phyloP scores from a whole-genome alignment of 1,140 invertebrate species.

The Aplysia californica region DNA sequence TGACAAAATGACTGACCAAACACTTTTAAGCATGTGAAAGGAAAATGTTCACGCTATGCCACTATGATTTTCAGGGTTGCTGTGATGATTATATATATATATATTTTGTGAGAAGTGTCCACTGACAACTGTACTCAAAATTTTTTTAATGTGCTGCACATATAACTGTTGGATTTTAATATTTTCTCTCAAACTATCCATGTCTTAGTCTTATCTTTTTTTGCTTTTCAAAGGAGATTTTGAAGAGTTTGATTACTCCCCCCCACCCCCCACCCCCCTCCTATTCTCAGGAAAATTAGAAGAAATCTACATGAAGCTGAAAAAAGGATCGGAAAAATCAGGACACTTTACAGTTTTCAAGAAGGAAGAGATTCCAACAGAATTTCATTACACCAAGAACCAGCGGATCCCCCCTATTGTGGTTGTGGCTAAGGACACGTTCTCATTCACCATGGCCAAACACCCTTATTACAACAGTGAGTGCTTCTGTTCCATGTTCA shows the following conservation, averaged over 20 bases:
- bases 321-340: conserved; percentile 15
- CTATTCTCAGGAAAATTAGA: conserved; percentile 41
- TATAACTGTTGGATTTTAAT: neutral
- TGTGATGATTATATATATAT: no score
- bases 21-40: no score
- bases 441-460: neutral
- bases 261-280: no score
- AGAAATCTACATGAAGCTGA: conserved; percentile 43
- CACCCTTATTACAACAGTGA: neutral
- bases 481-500: no score
- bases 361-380: conserved; percentile 60
- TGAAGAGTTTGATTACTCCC: no score
- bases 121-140: neutral
- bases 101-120: no score
- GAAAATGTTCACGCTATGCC: no score
- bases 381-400: conserved; percentile 62
- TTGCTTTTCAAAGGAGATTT: no score
- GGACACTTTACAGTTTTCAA: conserved; percentile 52
- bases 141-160: neutral
- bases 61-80: no score
- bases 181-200: neutral
- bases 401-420: conserved; percentile 56
- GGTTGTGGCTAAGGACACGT: conserved; percentile 53
- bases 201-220: neutral
- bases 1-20: no score